A percentile compares a stretch with the other conserved stretches of the same genome.
Conservation (phyloP, 2,888 invertebrate genomes). For the Ophion ventricosus region DNA sequence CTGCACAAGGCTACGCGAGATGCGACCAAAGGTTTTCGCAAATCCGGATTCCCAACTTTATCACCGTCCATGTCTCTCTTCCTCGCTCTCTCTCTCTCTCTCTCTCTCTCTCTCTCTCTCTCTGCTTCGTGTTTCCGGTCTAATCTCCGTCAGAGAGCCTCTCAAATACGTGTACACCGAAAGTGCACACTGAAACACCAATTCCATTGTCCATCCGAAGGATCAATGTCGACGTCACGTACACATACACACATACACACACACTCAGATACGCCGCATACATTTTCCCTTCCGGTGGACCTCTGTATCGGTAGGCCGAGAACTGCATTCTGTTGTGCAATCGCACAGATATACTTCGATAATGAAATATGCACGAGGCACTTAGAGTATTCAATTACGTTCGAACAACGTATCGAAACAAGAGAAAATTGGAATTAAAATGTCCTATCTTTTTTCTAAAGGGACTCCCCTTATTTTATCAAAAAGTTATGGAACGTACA, state of each 20-base stretch:
- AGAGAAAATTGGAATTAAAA: too few species aligned
- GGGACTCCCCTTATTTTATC: too few species aligned
- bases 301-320: neutral
- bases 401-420: too few species aligned
- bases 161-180: conserved; percentile 9
- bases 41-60: conserved; percentile 62
- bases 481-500: too few species aligned
- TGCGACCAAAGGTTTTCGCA: conserved; percentile 64
- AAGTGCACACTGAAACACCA: conserved; percentile 45
- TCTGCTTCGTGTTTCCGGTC: conserved; percentile 48
- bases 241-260: neutral
- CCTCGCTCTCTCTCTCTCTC: conserved; percentile 30
- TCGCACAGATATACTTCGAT: neutral
- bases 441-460: too few species aligned
- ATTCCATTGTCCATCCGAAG: conserved; percentile 52
- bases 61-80: conserved; percentile 34
- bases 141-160: conserved; percentile 51
- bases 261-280: neutral
- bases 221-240: conserved; percentile 43
- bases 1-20: conserved; percentile 6
- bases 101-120: conserved; percentile 35
- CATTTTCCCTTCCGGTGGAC: neutral
- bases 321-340: conserved; percentile 9
- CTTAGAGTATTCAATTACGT: too few species aligned
- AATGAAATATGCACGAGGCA: too few species aligned